phyloP scores from a whole-genome alignment of 2,888 invertebrate genomes.

The Apeira syringaria region DNA sequence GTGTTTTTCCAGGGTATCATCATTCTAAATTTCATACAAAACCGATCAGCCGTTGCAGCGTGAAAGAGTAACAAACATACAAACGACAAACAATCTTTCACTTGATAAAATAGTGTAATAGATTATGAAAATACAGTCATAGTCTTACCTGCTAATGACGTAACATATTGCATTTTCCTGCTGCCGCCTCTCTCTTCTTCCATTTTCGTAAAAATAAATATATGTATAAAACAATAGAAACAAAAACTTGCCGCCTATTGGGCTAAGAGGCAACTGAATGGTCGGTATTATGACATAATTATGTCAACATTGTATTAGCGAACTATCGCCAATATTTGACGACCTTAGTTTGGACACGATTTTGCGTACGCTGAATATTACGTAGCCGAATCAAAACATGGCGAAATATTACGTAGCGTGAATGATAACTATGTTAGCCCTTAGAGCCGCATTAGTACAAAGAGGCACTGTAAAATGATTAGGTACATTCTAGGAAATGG shows the following conservation, averaged over 20 bases:
- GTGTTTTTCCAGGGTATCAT: no score
- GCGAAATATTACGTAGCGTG: not conserved
- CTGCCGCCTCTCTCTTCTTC: conserved; percentile 26
- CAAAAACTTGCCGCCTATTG: not conserved
- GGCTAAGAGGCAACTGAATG: conserved; percentile 10
- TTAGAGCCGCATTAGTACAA: no score
- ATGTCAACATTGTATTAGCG: conserved; percentile 33
- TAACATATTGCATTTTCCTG: conserved; percentile 39
- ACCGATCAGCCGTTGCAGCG: no score
- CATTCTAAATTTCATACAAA: no score
- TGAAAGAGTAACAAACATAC: no score
- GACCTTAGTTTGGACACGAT: conserved; percentile 27
- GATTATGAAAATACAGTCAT: no score
- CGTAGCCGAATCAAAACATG: conserved; percentile 6
- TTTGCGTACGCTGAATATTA: not conserved
- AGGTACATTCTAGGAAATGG: no score
- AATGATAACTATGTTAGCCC: not conserved
- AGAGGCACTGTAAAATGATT: no score
- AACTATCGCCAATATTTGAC: conserved; percentile 25
- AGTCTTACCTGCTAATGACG: conserved; percentile 34
- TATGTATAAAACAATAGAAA: not conserved
- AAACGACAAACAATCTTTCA: no score
- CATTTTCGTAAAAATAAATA: conserved; percentile 23
- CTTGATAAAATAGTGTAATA: no score
- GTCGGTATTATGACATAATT: conserved; percentile 14